phyloP scores from a whole-genome alignment of 1,140 invertebrate genomes.

The Anoplolepis gracilipes region DNA sequence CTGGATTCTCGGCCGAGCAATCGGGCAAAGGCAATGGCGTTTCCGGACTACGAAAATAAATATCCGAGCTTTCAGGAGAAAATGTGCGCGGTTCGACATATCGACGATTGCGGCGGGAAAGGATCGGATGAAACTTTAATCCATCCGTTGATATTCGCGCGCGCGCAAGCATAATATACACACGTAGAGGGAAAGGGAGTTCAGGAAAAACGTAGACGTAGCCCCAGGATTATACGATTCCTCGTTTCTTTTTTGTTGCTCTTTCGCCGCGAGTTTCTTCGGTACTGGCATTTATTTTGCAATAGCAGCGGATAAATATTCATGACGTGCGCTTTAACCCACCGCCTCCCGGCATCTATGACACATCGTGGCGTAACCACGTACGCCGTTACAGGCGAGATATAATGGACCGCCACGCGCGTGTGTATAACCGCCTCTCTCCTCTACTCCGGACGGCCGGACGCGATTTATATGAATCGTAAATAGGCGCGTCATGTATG shows the following conservation, averaged over 20 bases:
- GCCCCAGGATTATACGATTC: slow-evolving; percentile 6
- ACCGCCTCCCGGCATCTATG: slow-evolving; percentile 57
- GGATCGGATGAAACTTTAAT: slow-evolving; percentile 53
- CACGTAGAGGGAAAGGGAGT: background rate
- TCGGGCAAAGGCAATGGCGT: slow-evolving; percentile 1
- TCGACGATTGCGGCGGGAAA: slow-evolving; percentile 20
- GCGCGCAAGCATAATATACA: background rate
- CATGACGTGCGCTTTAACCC: slow-evolving; percentile 66
- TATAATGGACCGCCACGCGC: slow-evolving; percentile 68
- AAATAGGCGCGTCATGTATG: slow-evolving; percentile 68
- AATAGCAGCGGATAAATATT: slow-evolving; percentile 74
- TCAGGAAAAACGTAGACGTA: slow-evolving; percentile 7
- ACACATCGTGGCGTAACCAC: slow-evolving; percentile 58
- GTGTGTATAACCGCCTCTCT: slow-evolving; percentile 48
- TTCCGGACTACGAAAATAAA: slow-evolving; percentile 41
- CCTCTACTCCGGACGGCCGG: slow-evolving; percentile 23
- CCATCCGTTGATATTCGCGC: slow-evolving; percentile 41
- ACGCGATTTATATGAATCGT: slow-evolving; percentile 75
- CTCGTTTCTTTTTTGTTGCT: slow-evolving; percentile 32
- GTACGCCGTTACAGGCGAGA: slow-evolving; percentile 65
- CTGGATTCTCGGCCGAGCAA: background rate
- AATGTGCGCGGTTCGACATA: slow-evolving; percentile 27
- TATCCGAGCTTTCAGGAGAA: slow-evolving; percentile 35
- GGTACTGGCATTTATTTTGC: slow-evolving; percentile 68
- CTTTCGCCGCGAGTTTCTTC: slow-evolving; percentile 19